Evolutionary conservation across 2,888 invertebrate genomes (phyloP).

Genomic region (Himalopsyche japonica): DNA sequence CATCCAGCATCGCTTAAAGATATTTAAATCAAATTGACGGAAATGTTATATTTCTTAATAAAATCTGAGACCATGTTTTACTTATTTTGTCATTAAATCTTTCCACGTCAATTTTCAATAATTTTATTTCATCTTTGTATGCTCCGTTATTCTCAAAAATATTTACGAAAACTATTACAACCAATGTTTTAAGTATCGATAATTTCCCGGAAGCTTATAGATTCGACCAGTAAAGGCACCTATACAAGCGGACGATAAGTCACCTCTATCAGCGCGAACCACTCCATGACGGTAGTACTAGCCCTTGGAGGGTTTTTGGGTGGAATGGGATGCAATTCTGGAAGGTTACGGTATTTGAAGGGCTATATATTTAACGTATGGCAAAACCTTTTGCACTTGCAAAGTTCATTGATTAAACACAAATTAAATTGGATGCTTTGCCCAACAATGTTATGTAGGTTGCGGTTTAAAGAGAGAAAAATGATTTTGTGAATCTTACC

Average conservation of each 20-base stretch:
- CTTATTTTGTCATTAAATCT: no score
- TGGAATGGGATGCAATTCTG: neutral
- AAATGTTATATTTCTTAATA: no score
- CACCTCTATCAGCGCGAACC: slow-evolving; percentile 39
- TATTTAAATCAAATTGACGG: no score
- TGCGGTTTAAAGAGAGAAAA: neutral
- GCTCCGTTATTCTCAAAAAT: neutral
- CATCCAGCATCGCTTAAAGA: no score
- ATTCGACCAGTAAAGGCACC: slow-evolving; percentile 7
- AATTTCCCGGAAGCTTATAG: slow-evolving; percentile 11
- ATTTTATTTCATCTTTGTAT: neutral
- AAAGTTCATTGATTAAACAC: neutral
- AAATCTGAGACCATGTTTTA: no score
- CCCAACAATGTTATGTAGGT: neutral
- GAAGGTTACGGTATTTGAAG: neutral
- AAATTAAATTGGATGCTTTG: neutral
- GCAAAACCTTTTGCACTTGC: neutral
- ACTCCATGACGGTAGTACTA: slow-evolving; percentile 13
- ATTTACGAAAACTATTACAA: neutral
- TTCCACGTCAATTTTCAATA: no score
- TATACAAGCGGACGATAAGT: slow-evolving; percentile 25
- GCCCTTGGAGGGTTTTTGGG: neutral
- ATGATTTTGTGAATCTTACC: neutral
- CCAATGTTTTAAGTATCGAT: neutral
- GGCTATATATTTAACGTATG: neutral